A percentile compares a stretch with the other conserved stretches of the same genome.
phyloP scores from a whole-genome alignment of 2,113 vertebrate species.

The Dasyurus viverrinus region DNA sequence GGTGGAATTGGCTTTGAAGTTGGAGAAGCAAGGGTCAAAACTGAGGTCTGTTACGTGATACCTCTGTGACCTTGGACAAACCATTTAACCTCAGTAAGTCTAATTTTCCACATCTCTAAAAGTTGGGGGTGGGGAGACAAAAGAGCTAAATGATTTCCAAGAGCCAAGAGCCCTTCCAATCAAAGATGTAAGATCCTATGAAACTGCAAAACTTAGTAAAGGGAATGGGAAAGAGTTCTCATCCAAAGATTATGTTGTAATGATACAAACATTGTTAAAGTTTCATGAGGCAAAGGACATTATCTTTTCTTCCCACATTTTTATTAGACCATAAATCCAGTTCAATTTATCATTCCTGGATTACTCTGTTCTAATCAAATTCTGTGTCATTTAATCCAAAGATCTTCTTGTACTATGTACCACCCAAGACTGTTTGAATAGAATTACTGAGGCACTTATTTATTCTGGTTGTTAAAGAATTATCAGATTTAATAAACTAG shows the following conservation, averaged over 20 bases:
- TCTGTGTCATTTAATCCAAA: constrained; percentile 54
- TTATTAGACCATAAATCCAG: constrained; percentile 71
- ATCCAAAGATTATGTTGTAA: constrained; percentile 44
- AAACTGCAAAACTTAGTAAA: neutral
- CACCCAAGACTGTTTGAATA: constrained; percentile 58
- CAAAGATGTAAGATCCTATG: neutral
- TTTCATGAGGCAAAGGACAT: constrained; percentile 64
- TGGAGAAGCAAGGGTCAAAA: neutral
- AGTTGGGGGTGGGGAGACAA: constrained; percentile 11
- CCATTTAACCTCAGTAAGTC: constrained; percentile 47
- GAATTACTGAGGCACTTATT: constrained; percentile 28
- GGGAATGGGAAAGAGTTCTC: neutral
- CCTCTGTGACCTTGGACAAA: constrained; percentile 23
- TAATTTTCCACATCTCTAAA: constrained; percentile 46
- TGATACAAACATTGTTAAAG: constrained; percentile 63
- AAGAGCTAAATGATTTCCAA: neutral
- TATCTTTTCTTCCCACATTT: constrained; percentile 67
- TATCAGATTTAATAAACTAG: constrained; percentile 52
- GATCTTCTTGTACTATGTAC: constrained; percentile 13
- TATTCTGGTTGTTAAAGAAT: constrained; percentile 67
- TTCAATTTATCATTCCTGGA: constrained; percentile 60
- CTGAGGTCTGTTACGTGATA: constrained; percentile 25
- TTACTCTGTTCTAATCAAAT: constrained; percentile 71
- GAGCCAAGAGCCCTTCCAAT: neutral
- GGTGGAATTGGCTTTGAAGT: neutral